A percentile compares a stretch with the other conserved stretches of the same genome.
Evolutionary conservation across 2,888 invertebrate genomes (phyloP).

Genomic region (Oscheius onirici): DNA sequence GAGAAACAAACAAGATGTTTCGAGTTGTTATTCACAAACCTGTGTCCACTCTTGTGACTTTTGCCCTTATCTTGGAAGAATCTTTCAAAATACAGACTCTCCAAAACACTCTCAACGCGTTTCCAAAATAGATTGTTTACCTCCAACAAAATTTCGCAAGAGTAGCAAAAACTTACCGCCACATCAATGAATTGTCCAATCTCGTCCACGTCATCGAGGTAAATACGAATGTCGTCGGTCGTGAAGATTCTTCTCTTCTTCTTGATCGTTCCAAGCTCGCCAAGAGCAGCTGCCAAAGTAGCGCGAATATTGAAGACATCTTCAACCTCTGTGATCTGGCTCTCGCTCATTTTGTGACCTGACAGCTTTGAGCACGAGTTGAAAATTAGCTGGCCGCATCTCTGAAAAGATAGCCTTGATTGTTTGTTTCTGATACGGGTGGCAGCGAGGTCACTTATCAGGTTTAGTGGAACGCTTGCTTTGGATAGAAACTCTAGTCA

Average conservation of each 20-base stretch:
- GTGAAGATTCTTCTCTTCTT: constrained; percentile 39
- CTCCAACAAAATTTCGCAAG: not conserved
- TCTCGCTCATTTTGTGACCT: constrained; percentile 36
- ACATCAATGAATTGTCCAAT: constrained; percentile 39
- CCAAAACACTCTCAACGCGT: not conserved
- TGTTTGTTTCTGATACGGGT: not conserved
- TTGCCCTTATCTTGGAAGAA: no score
- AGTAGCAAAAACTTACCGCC: constrained; percentile 25
- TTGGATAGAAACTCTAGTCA: not conserved
- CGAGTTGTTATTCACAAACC: no score
- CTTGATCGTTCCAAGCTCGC: constrained; percentile 34
- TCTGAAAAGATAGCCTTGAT: constrained; percentile 15
- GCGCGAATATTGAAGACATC: constrained; percentile 37
- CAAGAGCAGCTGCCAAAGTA: constrained; percentile 36
- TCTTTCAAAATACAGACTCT: no score
- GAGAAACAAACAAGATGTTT: no score
- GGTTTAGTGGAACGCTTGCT: not conserved
- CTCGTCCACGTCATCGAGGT: constrained; percentile 39
- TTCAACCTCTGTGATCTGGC: constrained; percentile 36
- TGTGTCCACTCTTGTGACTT: no score
- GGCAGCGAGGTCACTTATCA: not conserved
- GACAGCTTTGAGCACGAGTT: constrained; percentile 29
- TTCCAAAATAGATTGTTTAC: not conserved
- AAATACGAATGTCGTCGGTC: constrained; percentile 33
- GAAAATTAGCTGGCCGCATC: constrained; percentile 39